phyloP scores from a whole-genome alignment of 1,140 invertebrate species.

The Eupeodes corollae region DNA sequence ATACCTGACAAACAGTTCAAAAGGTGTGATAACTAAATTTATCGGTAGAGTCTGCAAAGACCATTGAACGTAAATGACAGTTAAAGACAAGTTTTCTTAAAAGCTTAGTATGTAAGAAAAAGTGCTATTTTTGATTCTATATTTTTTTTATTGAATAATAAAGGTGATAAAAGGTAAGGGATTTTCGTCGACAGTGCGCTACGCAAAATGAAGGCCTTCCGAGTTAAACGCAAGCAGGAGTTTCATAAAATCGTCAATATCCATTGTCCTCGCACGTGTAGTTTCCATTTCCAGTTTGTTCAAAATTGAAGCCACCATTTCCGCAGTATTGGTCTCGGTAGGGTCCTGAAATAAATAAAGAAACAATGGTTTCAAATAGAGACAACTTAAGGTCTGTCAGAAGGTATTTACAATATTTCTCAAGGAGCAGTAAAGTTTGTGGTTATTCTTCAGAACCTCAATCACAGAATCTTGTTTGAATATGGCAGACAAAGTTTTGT shows the following conservation, averaged over 20 bases:
- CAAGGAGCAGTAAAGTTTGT: conserved; percentile 73
- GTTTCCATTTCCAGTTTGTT: conserved; percentile 52
- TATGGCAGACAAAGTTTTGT: conserved; percentile 77
- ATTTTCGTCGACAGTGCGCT: no score
- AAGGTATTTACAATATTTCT: conserved; percentile 61
- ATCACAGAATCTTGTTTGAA: conserved; percentile 79
- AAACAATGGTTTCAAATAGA: conserved; percentile 9
- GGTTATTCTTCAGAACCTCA: conserved; percentile 84
- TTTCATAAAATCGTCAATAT: conserved; percentile 90
- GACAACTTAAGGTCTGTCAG: neutral
- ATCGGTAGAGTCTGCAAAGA: no score
- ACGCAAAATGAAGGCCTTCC: conserved; percentile 77
- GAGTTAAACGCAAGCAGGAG: conserved; percentile 78
- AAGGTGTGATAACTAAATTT: no score
- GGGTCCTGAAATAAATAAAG: conserved; percentile 55
- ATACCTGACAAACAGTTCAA: no score
- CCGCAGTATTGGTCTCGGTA: conserved; percentile 74
- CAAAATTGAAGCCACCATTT: conserved; percentile 68
- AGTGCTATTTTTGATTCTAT: no score
- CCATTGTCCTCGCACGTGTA: conserved; percentile 85
- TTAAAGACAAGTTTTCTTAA: no score
- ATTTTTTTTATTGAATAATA: no score
- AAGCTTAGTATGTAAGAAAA: no score
- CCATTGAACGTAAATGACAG: no score
- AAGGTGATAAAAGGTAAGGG: no score